Evolutionary conservation across 1,140 invertebrate genomes (phyloP), one percentile per base, ranked within the genome.

Genomic region (Bombus pyrosoma): DNA sequence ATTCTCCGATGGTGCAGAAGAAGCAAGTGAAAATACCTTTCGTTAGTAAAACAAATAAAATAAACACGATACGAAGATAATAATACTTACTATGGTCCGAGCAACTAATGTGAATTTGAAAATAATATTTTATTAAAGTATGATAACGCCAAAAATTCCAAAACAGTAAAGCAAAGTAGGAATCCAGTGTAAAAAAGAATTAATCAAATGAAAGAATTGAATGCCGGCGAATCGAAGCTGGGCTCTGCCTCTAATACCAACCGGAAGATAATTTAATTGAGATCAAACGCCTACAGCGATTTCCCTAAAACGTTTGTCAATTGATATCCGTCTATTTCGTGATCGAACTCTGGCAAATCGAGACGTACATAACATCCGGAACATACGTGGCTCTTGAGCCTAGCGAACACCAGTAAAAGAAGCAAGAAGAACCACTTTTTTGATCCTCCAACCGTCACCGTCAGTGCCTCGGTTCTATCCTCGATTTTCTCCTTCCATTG

Each of bases 201-300:
- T 41, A 6, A 28, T 18, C 18, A n/a, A 25, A 22, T 47, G 12
- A 34, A 28, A 62, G 28, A 28, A n/a, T 32, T 9, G 28, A 73
- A 41, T 13, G 25, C 0, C 37, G 2, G 18, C 28, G 39, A 73
- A 73, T 79, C 59, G 41, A 75, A 53, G 8, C 43, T 43, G 85
- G 43, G 39, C 53, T 72, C 28, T 41, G 62, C 66, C 9, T 18
- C n/a, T 89, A 87, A 86, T 85, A 80, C 86, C 85, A 34, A 47
- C 74, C 9, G 72, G 72, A 81, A 83, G 78, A 84, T 89, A 90
- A 91, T 91, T 90, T 91, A 91, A 91, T 91, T 87, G 89, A 89
- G 89, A 89, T 85, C 64, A 87, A 89, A 73, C 76, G 87, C 89
- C 85, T 71, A 76, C 81, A 90, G 87, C 83, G 86, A 91, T 90